These are phyloP conservation scores for Drosophila tropicalis DNA, from an alignment of 1,140 invertebrate species.

Conservation along the genomic window DNA sequence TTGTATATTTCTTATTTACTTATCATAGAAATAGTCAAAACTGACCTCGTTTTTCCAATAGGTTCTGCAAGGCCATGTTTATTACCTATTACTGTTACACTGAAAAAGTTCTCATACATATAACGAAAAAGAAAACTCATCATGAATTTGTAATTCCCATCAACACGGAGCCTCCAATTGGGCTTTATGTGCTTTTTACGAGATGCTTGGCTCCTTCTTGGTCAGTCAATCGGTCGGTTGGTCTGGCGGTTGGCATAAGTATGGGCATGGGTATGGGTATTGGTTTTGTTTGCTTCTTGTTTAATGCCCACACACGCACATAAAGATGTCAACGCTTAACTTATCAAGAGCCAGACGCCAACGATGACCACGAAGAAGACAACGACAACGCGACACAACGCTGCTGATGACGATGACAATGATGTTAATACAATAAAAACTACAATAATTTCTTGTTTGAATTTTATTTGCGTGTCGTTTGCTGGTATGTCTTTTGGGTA, in stretches of 20 bases:
- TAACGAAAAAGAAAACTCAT: conserved; percentile 39
- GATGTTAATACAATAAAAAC: conserved; percentile 75
- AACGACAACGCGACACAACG: conserved; percentile 9
- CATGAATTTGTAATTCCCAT: conserved; percentile 67
- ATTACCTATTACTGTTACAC: neutral
- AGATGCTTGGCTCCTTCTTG: conserved; percentile 29
- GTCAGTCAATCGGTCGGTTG: conserved; percentile 13
- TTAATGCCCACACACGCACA: conserved; percentile 75
- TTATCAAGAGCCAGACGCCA: conserved; percentile 66
- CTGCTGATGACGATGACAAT: conserved; percentile 39
- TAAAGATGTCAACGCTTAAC: conserved; percentile 81
- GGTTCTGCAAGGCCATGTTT: neutral
- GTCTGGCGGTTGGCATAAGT: conserved; percentile 18
- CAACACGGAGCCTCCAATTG: conserved; percentile 33
- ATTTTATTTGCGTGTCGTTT: conserved; percentile 73
- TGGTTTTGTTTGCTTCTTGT: conserved; percentile 56
- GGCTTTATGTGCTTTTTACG: conserved; percentile 57
- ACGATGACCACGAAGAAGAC: conserved; percentile 36
- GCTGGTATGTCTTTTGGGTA: conserved; percentile 1
- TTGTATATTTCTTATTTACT: neutral
- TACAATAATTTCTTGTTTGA: conserved; percentile 72
- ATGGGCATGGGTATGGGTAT: conserved; percentile 19
- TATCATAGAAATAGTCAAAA: neutral
- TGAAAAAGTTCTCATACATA: conserved; percentile 58
- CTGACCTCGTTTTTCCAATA: neutral